Base-by-base conservation (phyloP, 2,888 invertebrate genomes). In the Caradrina clavipalpis region DNA sequence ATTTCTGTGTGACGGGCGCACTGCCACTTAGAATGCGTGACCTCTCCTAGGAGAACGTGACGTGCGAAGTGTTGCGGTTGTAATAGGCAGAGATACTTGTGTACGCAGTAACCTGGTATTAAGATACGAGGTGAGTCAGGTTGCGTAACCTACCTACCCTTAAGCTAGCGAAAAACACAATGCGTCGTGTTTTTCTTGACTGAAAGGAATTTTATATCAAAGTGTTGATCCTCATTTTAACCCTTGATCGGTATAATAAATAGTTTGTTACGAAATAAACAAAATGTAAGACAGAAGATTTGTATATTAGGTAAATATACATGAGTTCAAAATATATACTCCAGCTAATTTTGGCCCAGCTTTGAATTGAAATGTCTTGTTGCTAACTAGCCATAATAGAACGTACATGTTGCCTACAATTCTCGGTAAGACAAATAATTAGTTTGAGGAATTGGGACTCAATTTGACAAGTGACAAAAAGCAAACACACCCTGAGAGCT, bases 381-480 rank as follows among this genome's bases (percentile, higher is more conserved):
- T 69, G 57, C 21, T 63, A 60, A 60, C 70, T 47, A 63, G 53
- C 45, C 17, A 63, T 54, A 66, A 60, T 56, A 66, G 47, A 21
- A 54, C 35, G 7, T 47, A 55, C 26, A 58, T 17, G 17, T 17
- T 45, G 45, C 45, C 17, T 45, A 17, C 45, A 45, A 45, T 45
- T 61, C 54, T 54, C 17, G 49, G 15, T 17, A 54, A 53, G 35
- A 42, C 54, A 39, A 71, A 63, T 76, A 82, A 82, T 81, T 70
- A 66, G 65, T 68, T 78, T 68, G 39, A 69, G 70, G 57, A 79
- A 81, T 83, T 81, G 73, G 71, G 68, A 22, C 68, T 67, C 74
- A 80, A 68, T 81, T 71, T 74, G 81, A 81, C 63, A 68, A 74
- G 79, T 78, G 76, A 80, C 72, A 68, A 54, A 69, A 76, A 61